A percentile compares a stretch with the other conserved stretches of the same genome.
Evolutionary conservation across 2,113 vertebrate species (phyloP).

Genomic region (Gobio gobio): DNA sequence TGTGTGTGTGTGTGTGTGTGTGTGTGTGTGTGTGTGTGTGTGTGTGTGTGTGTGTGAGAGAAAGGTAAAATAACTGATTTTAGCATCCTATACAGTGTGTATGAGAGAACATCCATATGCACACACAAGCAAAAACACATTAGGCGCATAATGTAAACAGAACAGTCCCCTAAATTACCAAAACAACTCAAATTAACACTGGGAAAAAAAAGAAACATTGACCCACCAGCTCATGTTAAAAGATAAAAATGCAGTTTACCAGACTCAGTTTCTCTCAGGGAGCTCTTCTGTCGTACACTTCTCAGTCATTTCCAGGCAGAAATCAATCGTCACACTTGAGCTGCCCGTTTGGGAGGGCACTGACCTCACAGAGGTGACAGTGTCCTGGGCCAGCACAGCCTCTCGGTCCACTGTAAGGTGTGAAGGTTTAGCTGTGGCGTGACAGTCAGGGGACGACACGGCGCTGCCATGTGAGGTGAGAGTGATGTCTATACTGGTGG

Average conservation of each 20-base stretch:
- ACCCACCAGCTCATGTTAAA: neutral
- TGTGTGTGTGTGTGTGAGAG: no score
- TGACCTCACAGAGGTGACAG: constrained; percentile 48
- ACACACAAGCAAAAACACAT: constrained; percentile 16
- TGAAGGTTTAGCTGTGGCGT: constrained; percentile 49
- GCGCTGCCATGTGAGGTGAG: constrained; percentile 73
- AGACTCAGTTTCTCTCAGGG: constrained; percentile 75
- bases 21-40: no score
- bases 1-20: no score
- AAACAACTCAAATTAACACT: neutral
- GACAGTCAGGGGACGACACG: constrained; percentile 74
- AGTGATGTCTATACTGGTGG: constrained; percentile 81
- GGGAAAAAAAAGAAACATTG: neutral
- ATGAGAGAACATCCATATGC: neutral
- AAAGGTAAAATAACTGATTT: neutral
- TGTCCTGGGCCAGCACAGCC: constrained; percentile 55
- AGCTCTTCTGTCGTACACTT: constrained; percentile 96
- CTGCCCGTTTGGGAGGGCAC: constrained; percentile 77
- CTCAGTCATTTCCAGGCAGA: constrained; percentile 97
- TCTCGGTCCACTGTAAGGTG: constrained; percentile 57
- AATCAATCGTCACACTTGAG: constrained; percentile 91
- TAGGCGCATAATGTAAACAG: neutral
- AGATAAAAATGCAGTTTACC: neutral
- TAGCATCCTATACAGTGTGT: neutral
- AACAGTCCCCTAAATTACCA: neutral